Evolutionary conservation across 92 coral and sea anemone species (phyloP).

Genomic region (Desmophyllum pertusum): DNA sequence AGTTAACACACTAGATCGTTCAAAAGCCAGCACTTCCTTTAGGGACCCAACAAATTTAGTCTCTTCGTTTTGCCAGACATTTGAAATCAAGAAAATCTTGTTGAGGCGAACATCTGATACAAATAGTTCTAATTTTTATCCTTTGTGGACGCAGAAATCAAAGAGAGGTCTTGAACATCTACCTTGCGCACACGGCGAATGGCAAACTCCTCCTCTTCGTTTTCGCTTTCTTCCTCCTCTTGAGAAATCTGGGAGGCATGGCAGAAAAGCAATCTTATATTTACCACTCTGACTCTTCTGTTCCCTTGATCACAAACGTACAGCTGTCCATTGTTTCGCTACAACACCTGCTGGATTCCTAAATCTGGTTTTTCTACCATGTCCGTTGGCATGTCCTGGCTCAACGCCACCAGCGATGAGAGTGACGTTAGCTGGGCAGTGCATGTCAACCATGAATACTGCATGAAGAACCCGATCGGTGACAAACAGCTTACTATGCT

Average conservation of each 20-base stretch:
- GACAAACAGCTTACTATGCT: conserved; percentile 57
- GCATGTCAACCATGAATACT: conserved; percentile 57
- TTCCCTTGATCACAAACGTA: conserved; percentile 65
- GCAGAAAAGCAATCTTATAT: conserved; percentile 44
- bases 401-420: conserved; percentile 60
- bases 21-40: not conserved
- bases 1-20: conserved; percentile 41
- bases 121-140: conserved; percentile 32
- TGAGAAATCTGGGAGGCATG: conserved; percentile 49
- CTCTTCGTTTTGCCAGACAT: not conserved
- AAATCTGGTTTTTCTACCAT: conserved; percentile 57
- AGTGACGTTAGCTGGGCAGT: conserved; percentile 63
- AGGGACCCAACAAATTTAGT: not conserved
- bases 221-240: conserved; percentile 34
- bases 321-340: conserved; percentile 18
- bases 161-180: conserved; percentile 41
- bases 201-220: conserved; percentile 55
- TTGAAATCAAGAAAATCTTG: conserved; percentile 14
- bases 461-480: conserved; percentile 54
- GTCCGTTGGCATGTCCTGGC: conserved; percentile 57
- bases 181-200: conserved; percentile 46
- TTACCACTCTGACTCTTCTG: conserved; percentile 48
- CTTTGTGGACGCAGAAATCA: conserved; percentile 46
- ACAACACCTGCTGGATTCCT: conserved; percentile 53
- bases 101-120: conserved; percentile 40